Evolutionary conservation across 2,888 invertebrate genomes (phyloP), one percentile per base, ranked within the genome.

Genomic region (Holacanthella duospinosa): DNA sequence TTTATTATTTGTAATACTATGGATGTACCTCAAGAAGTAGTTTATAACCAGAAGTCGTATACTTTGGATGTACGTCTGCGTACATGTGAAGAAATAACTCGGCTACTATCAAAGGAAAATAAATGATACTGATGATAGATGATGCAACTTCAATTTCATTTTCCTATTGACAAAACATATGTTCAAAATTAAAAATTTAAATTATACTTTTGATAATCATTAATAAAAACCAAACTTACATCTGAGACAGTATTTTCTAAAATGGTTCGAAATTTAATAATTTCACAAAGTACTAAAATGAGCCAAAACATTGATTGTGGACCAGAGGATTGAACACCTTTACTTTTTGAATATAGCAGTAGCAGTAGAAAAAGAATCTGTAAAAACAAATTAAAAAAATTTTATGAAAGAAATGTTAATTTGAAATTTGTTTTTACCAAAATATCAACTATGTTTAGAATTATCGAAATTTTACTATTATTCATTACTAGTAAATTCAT

Each of bases 251-350:
- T 6, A 16, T 59, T 60, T 2, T 64, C 61, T 29, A 69, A 64
- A 12, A 78, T 63, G 25, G 86, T 84, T 73, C 89, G 82, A 72
- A 88, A 86, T 71, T 88, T 86, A 1, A 89, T 81, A 64, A 86
- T 79, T 1, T 89, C 89, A 54, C 85, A 85, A 36, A 93, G 29
- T 0, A 83, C 80, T 62, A 90, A 77, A 0, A 93, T 75, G 25
- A 93, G 79, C 94, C 95, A 96, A 78, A 94, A 95, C 70, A 93
- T 78, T 78, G 93, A 95, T 64, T 93, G 80, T 60, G 90, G 82
- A 2, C 95, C 96, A 2, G 95, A 94, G n/a, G 93, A 87, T 74
- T 89, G 83, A 74, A 92, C 83, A 25, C 96, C 96, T 79, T 84
- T 84, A 76, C 85, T 86, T 73, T 87, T 85, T 77, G 94, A 93